Percentiles rank a stretch among this genome's conserved stretches.
These are phyloP conservation scores for Sitodiplosis mosellana DNA, from an alignment of 1,140 invertebrate species.

Conservation along the genomic window DNA sequence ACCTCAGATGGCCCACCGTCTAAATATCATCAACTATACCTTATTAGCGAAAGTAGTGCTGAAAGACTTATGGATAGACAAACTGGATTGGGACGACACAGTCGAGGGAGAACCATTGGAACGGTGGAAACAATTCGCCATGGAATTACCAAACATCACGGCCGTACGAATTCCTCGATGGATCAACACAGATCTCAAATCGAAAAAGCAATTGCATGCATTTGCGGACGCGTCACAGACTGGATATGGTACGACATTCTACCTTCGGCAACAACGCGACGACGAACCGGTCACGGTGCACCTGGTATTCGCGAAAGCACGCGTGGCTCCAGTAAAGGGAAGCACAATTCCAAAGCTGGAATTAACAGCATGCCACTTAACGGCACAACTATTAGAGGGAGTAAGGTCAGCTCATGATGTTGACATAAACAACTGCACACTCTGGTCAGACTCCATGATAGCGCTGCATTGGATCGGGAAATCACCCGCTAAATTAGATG, in stretches of 20 bases:
- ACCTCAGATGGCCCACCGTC: too few species aligned
- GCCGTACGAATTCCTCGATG: too few species aligned
- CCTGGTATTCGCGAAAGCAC: conserved; percentile 7
- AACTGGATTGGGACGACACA: conserved; percentile 8
- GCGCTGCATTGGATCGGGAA: conserved; percentile 18
- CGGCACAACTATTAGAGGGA: conserved; percentile 6
- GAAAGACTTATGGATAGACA: too few species aligned
- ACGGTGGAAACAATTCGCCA: background rate
- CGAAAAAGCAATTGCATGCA: conserved; percentile 11
- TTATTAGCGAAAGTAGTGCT: too few species aligned
- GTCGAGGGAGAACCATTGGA: background rate
- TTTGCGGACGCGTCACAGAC: conserved; percentile 14
- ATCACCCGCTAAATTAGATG: conserved; percentile 7
- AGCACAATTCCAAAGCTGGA: conserved; percentile 11
- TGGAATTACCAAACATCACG: too few species aligned
- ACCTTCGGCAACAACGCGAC: conserved; percentile 9
- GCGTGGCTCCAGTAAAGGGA: conserved; percentile 8
- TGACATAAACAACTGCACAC: background rate
- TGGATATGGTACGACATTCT: conserved; percentile 13
- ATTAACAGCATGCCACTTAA: conserved; percentile 9
- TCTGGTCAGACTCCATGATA: conserved; percentile 18
- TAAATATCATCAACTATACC: too few species aligned
- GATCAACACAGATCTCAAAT: too few species aligned
- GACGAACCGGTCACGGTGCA: conserved; percentile 2
- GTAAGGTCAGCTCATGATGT: conserved; percentile 6